Percentiles rank a stretch among this genome's conserved stretches.
Conservation (phyloP, 1,140 invertebrate genomes). For the Lepidotrigona ventralis region DNA sequence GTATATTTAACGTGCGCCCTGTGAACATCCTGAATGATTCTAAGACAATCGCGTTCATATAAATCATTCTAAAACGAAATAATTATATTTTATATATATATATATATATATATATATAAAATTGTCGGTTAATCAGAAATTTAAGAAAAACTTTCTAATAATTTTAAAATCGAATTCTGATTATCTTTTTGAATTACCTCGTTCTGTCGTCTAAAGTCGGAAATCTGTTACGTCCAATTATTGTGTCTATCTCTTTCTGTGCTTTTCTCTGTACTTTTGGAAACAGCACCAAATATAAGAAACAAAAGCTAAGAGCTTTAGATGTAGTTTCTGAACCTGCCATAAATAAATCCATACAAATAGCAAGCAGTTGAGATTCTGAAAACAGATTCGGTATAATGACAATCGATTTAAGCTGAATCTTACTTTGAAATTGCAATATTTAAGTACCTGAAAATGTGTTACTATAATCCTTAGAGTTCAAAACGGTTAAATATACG, state of each 20-base stretch:
- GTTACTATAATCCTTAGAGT: slow-evolving; percentile 64
- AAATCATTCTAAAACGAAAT: slow-evolving; percentile 84
- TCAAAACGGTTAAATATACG: slow-evolving; percentile 84
- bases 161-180: not conserved
- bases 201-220: slow-evolving; percentile 86
- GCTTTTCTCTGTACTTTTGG: slow-evolving; percentile 90
- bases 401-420: not conserved
- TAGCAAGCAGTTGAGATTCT: slow-evolving; percentile 87
- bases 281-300: slow-evolving; percentile 88
- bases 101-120: too few species aligned
- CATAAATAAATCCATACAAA: slow-evolving; percentile 91
- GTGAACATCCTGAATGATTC: slow-evolving; percentile 90
- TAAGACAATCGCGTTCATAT: slow-evolving; percentile 88
- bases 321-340: slow-evolving; percentile 91
- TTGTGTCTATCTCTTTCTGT: slow-evolving; percentile 89
- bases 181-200: slow-evolving; percentile 77
- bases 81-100: not conserved
- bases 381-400: slow-evolving; percentile 44
- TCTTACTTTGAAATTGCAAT: not conserved
- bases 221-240: slow-evolving; percentile 85
- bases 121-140: not conserved
- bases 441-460: slow-evolving; percentile 61
- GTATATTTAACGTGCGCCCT: slow-evolving; percentile 88
- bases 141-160: not conserved
- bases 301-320: slow-evolving; percentile 88